Percentiles rank a stretch among this genome's conserved stretches.
Evolutionary conservation across 2,888 invertebrate genomes (phyloP).

Genomic region (Oscheius sp.): DNA sequence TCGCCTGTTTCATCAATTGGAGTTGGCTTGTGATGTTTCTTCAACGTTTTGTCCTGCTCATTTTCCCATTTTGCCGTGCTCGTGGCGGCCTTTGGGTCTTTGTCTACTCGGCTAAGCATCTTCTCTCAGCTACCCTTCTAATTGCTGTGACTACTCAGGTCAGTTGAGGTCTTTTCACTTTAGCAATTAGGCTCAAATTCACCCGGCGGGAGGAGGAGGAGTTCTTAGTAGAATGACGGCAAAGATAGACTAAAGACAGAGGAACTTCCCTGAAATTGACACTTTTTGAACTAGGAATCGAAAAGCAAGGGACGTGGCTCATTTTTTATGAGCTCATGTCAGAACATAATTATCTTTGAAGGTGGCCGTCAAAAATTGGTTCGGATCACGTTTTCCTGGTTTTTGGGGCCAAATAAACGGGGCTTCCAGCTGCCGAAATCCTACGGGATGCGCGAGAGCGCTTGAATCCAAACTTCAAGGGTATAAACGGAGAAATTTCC

Average conservation of each 20-base stretch:
- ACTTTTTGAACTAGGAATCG: not conserved
- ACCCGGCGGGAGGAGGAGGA: not conserved
- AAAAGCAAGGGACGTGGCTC: too few species aligned
- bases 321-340: too few species aligned
- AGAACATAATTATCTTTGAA: too few species aligned
- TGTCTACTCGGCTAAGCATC: constrained; percentile 51
- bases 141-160: constrained; percentile 64
- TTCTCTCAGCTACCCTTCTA: constrained; percentile 55
- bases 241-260: not conserved
- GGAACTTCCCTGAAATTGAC: not conserved
- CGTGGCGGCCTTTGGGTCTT: constrained; percentile 50
- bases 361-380: too few species aligned
- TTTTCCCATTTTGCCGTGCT: constrained; percentile 62
- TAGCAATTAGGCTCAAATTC: not conserved
- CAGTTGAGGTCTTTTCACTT: not conserved
- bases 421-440: too few species aligned
- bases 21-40: constrained; percentile 64
- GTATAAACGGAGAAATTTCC: too few species aligned
- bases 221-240: not conserved
- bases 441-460: too few species aligned
- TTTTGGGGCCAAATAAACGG: too few species aligned
- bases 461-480: too few species aligned
- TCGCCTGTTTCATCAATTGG: constrained; percentile 66
- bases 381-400: too few species aligned
- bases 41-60: constrained; percentile 62